These are phyloP conservation scores for Erpetoichthys calabaricus DNA, from an alignment of 2,797 vertebrate genomes.

Conservation along the genomic window DNA sequence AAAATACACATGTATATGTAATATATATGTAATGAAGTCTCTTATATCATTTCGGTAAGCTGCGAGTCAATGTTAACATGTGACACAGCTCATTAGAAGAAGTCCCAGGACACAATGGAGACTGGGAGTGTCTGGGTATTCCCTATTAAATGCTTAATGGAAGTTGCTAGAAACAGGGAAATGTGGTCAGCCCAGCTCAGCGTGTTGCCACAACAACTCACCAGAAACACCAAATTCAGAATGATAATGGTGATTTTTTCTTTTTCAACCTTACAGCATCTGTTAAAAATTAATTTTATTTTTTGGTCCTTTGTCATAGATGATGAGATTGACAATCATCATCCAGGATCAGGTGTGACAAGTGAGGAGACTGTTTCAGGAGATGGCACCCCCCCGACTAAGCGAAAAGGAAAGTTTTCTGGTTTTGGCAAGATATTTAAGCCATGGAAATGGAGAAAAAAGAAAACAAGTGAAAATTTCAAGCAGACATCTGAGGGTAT, in stretches of 20 bases:
- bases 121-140: no score
- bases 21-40: no score
- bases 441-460: conserved; percentile 98
- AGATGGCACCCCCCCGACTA: conserved; percentile 70
- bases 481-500: conserved; percentile 94
- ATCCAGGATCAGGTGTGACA: conserved; percentile 35
- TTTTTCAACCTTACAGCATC: no score
- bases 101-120: no score
- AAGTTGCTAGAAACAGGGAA: not conserved
- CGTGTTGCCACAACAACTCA: no score
- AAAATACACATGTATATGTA: no score
- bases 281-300: not conserved
- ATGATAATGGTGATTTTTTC: no score
- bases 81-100: no score
- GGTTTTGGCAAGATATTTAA: conserved; percentile 94
- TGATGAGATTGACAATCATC: conserved; percentile 55
- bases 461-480: conserved; percentile 94
- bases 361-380: conserved; percentile 62
- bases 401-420: conserved; percentile 92
- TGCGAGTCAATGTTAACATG: no score
- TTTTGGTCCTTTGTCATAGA: conserved; percentile 32
- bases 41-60: no score
- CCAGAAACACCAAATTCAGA: no score
- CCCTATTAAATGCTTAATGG: no score
- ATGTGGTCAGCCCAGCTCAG: not conserved